Conservation (phyloP, 2,113 vertebrate genomes). For the Melanocharis versteri region DNA sequence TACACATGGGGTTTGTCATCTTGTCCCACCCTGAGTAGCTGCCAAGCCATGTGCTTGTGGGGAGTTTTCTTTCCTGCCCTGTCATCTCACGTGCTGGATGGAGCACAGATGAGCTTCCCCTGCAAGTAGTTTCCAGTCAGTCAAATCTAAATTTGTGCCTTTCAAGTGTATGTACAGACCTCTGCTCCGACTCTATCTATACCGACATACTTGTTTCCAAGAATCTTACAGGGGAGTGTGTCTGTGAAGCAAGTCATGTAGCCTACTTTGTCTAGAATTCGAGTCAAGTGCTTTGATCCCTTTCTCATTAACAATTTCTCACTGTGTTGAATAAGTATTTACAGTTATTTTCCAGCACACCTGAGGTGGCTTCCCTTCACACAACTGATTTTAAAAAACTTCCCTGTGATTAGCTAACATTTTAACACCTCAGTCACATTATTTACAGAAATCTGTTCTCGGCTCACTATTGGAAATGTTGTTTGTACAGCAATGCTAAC, state of each 20-base stretch:
- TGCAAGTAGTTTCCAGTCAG: not conserved
- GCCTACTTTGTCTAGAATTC: not conserved
- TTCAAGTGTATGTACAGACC: not conserved
- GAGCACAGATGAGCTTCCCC: not conserved
- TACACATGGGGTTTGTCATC: not conserved
- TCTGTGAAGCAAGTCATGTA: not conserved
- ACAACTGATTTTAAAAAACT: not conserved
- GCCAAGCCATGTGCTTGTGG: not conserved
- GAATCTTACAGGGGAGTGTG: not conserved
- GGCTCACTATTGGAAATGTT: not conserved
- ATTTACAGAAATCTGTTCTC: not conserved
- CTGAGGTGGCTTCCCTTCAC: not conserved
- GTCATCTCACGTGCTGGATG: not conserved
- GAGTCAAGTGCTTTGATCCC: not conserved
- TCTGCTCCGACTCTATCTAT: not conserved
- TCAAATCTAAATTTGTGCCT: not conserved
- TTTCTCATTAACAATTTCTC: slow-evolving; percentile 22
- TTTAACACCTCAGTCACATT: not conserved
- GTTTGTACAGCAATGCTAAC: not conserved
- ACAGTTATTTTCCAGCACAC: slow-evolving; percentile 3
- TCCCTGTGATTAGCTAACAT: not conserved
- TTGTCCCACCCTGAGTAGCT: not conserved
- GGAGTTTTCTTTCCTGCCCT: not conserved
- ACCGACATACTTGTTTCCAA: not conserved
- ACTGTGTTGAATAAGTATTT: not conserved